These are phyloP conservation scores for Gobiocypris rarus DNA, from an alignment of 2,113 vertebrate genomes.

Conservation along the genomic window DNA sequence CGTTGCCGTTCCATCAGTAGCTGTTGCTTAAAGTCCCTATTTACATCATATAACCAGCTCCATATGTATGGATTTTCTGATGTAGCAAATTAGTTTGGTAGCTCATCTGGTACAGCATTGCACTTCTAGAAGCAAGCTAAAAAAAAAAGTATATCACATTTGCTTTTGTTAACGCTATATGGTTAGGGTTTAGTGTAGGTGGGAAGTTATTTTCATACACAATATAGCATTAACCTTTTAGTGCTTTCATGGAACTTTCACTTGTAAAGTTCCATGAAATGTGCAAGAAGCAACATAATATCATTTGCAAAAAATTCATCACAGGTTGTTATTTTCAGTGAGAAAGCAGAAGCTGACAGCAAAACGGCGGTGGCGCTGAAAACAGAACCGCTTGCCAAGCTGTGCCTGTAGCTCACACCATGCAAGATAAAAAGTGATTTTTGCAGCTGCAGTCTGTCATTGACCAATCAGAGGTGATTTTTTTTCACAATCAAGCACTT, in stretches of 20 bases:
- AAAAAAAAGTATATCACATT: background rate
- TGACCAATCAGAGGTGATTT: slow-evolving; percentile 16
- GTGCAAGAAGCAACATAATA: background rate
- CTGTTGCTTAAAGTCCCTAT: background rate
- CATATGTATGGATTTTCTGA: background rate
- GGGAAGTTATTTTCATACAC: background rate
- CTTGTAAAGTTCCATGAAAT: background rate
- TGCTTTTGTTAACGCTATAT: background rate
- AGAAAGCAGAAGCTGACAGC: background rate
- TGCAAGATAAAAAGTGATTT: slow-evolving; percentile 11
- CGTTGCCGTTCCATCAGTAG: too few species aligned
- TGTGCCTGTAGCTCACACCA: background rate
- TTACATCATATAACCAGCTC: background rate
- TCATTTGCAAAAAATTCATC: background rate
- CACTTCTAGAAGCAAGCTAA: background rate
- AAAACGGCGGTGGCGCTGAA: background rate
- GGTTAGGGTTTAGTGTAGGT: background rate
- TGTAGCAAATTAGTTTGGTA: background rate
- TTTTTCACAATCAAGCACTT: slow-evolving; percentile 9
- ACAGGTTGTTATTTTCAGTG: slow-evolving; percentile 5
- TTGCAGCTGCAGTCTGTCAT: slow-evolving; percentile 20
- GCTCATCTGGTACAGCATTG: background rate
- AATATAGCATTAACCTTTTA: background rate
- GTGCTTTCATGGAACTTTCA: background rate
- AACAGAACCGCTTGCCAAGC: background rate